These are phyloP conservation scores for Tragelaphus imberbis DNA, from an alignment of 2,113 vertebrate species.

Conservation along the genomic window DNA sequence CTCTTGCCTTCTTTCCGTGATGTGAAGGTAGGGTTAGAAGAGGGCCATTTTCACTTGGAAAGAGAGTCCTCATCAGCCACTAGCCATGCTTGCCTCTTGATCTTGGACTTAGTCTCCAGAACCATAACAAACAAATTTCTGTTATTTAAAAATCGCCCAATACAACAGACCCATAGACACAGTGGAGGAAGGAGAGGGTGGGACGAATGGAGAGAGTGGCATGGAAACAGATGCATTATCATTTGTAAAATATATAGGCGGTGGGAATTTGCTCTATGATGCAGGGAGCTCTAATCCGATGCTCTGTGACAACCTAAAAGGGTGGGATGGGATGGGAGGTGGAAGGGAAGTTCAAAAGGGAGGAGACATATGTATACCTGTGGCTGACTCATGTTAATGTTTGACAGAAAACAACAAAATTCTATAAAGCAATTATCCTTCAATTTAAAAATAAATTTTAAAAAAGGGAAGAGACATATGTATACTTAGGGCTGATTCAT, in stretches of 20 bases:
- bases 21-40: not conserved
- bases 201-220: not conserved
- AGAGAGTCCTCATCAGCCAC: not conserved
- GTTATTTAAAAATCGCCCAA: not conserved
- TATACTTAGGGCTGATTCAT: not conserved
- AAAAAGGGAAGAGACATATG: not conserved
- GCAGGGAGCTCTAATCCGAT: not conserved
- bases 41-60: not conserved
- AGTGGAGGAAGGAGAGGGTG: not conserved
- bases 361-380: not conserved
- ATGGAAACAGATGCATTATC: not conserved
- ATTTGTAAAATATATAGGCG: not conserved
- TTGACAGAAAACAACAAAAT: not conserved
- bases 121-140: not conserved
- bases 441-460: accelerated
- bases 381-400: not conserved
- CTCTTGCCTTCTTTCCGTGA: not conserved
- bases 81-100: not conserved
- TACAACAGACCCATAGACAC: not conserved
- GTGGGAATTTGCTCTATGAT: not conserved
- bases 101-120: not conserved
- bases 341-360: not conserved
- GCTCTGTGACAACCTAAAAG: not conserved
- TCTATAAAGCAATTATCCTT: not conserved
- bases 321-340: not conserved